A percentile compares a stretch with the other conserved stretches of the same genome.
Evolutionary conservation across 92 coral and sea anemone genomes (phyloP).

Genomic region (Pocillopora meandrina): DNA sequence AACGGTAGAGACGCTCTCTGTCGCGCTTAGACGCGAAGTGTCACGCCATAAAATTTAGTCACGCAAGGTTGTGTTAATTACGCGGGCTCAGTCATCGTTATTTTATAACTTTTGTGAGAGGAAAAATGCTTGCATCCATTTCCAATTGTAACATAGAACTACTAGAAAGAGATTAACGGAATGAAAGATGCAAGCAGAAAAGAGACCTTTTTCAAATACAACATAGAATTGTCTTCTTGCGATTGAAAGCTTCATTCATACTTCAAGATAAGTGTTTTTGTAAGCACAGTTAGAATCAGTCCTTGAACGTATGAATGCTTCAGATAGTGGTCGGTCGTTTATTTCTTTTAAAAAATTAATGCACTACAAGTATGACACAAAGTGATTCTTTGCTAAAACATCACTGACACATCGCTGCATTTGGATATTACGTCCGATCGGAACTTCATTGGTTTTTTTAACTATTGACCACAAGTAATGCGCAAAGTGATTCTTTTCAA

Average conservation of each 20-base stretch:
- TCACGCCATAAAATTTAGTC: neutral
- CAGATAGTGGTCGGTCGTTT: neutral
- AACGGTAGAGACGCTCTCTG: conserved; percentile 1
- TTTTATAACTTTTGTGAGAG: no score
- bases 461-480: no score
- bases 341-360: no score
- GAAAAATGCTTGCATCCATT: no score
- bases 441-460: neutral
- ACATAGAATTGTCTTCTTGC: no score
- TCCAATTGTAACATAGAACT: no score
- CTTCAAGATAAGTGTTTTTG: neutral
- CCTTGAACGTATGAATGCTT: neutral
- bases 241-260: no score
- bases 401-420: neutral
- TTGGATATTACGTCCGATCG: neutral
- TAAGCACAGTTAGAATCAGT: neutral
- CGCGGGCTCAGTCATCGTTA: neutral
- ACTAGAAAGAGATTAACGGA: no score
- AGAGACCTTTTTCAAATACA: no score
- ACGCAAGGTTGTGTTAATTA: neutral
- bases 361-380: neutral
- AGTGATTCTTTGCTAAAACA: neutral
- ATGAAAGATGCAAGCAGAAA: no score
- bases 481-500: no score
- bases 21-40: neutral